Conservation (phyloP, 1,140 invertebrate species). For the Leptestheria dahalacensis region DNA sequence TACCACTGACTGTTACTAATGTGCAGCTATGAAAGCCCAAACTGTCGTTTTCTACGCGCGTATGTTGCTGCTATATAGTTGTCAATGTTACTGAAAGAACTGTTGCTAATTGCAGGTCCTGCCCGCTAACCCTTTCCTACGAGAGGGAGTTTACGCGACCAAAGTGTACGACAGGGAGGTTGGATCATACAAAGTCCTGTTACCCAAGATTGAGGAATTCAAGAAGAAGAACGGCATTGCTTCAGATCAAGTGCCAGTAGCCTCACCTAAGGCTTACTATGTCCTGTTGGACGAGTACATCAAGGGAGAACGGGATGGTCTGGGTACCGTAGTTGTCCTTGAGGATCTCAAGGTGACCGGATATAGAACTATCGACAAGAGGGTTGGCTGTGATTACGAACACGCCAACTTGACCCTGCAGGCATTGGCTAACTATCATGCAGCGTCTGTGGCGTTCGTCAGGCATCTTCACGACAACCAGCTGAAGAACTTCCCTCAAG, state of each 20-base stretch:
- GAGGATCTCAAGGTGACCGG: conserved; percentile 7
- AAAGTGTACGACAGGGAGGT: conserved; percentile 13
- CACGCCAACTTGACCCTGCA: conserved; percentile 4
- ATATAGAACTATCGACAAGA: conserved; percentile 13
- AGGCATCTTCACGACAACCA: not conserved
- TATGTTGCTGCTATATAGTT: too few species aligned
- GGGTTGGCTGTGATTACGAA: conserved; percentile 12
- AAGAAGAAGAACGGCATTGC: not conserved
- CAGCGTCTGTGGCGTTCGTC: not conserved
- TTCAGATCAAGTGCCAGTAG: not conserved
- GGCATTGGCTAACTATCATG: conserved; percentile 15
- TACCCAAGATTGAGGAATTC: not conserved
- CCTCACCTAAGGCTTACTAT: conserved; percentile 6
- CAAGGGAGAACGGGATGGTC: not conserved
- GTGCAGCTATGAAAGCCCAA: too few species aligned
- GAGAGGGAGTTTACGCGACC: not conserved
- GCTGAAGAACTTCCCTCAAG: not conserved
- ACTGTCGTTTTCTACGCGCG: too few species aligned
- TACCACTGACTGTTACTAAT: too few species aligned
- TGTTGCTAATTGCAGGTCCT: conserved; percentile 8
- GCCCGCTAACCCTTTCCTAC: conserved; percentile 4
- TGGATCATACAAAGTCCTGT: not conserved
- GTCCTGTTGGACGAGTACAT: not conserved
- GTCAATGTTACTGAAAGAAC: not conserved
- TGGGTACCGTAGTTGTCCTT: not conserved